Evolutionary conservation across 2,797 vertebrate species (phyloP).

Genomic region (Spinus pinus): DNA sequence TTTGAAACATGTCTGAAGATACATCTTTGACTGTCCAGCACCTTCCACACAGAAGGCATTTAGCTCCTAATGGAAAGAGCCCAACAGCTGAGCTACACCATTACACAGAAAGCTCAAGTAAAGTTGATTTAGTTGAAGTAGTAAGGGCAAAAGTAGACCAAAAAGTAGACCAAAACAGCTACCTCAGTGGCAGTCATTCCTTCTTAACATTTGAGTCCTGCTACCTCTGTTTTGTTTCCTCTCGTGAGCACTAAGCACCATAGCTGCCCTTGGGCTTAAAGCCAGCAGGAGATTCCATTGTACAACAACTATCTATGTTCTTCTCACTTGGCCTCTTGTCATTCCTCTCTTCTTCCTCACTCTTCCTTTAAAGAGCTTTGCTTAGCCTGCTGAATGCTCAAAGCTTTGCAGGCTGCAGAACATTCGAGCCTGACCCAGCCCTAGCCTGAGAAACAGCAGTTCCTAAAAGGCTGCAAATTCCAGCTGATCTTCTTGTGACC

Average conservation of each 20-base stretch:
- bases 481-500: background rate
- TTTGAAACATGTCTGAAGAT: background rate
- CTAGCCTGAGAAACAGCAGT: background rate
- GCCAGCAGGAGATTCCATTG: background rate
- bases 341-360: background rate
- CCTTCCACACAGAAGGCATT: background rate
- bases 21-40: background rate
- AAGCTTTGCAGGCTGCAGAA: background rate
- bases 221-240: background rate
- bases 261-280: background rate
- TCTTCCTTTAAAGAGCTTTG: background rate
- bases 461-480: background rate
- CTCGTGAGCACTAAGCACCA: background rate
- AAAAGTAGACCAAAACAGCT: background rate
- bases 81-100: background rate
- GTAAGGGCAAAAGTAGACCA: background rate
- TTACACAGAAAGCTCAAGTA: background rate
- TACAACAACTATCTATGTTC: background rate
- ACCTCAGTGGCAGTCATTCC: accelerated
- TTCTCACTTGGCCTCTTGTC: background rate
- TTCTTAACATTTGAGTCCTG: background rate
- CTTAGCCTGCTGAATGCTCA: background rate
- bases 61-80: background rate
- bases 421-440: background rate
- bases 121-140: background rate